phyloP scores from a whole-genome alignment of 2,888 invertebrate genomes.

The Scaptomyza flava region DNA sequence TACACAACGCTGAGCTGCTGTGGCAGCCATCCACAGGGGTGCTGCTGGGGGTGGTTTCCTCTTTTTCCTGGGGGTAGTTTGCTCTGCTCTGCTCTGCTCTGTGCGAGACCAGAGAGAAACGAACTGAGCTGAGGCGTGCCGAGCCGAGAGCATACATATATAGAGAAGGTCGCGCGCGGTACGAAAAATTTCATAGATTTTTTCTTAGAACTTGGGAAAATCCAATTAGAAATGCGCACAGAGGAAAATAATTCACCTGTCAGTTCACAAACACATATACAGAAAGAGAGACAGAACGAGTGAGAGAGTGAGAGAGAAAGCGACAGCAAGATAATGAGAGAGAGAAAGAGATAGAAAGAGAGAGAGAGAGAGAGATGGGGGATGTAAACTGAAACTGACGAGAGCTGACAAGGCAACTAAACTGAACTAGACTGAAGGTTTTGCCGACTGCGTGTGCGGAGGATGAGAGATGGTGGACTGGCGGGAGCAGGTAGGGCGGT shows the following conservation, averaged over 20 bases:
- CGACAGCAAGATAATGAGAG: neutral
- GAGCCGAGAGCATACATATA: slow-evolving; percentile 5
- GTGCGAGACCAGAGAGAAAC: slow-evolving; percentile 28
- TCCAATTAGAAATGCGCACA: slow-evolving; percentile 81
- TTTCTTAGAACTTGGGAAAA: slow-evolving; percentile 83
- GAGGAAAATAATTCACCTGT: slow-evolving; percentile 82
- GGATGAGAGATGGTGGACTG: neutral
- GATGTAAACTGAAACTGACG: slow-evolving; percentile 63
- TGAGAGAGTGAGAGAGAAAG: slow-evolving; percentile 5
- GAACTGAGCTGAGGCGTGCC: slow-evolving; percentile 11
- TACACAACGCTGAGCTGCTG: slow-evolving; percentile 60
- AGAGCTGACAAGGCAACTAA: slow-evolving; percentile 3
- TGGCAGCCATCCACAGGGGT: slow-evolving; percentile 6
- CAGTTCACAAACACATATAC: slow-evolving; percentile 46
- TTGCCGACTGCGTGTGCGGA: slow-evolving; percentile 4
- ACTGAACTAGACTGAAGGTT: slow-evolving; percentile 2
- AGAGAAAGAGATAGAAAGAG: slow-evolving; percentile 6
- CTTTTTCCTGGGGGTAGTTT: slow-evolving; percentile 42
- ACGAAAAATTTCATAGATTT: slow-evolving; percentile 77
- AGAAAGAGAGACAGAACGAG: slow-evolving; percentile 2
- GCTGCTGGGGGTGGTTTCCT: slow-evolving; percentile 49
- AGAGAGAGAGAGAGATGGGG: slow-evolving; percentile 31
- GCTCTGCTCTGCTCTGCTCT: slow-evolving; percentile 10
- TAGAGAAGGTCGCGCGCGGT: slow-evolving; percentile 61
- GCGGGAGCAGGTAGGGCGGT: neutral